A percentile compares a stretch with the other conserved stretches of the same genome.
Evolutionary conservation across 1,140 invertebrate species (phyloP).

Genomic region (Zelostemma sp.): DNA sequence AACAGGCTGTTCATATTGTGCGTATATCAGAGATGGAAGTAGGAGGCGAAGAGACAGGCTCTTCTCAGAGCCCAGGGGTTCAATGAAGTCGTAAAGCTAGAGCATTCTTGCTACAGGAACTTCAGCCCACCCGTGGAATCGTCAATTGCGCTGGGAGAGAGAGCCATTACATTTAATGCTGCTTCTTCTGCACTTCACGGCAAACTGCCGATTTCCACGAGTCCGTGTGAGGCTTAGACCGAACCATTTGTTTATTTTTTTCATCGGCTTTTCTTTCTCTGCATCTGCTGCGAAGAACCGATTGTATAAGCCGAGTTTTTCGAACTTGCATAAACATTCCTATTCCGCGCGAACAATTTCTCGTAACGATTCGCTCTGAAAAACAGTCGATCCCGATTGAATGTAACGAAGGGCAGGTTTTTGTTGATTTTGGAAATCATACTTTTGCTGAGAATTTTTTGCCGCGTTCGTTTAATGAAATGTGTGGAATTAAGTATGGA

Average conservation of each 20-base stretch:
- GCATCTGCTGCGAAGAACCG: not conserved
- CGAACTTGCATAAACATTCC: too few species aligned
- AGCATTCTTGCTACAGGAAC: constrained; percentile 42
- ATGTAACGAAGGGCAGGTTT: too few species aligned
- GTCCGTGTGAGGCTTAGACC: constrained; percentile 20
- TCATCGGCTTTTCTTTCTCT: constrained; percentile 12
- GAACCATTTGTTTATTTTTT: constrained; percentile 17
- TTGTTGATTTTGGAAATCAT: too few species aligned
- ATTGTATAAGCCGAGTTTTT: too few species aligned
- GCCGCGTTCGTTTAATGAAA: too few species aligned
- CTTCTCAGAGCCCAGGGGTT: constrained; percentile 27
- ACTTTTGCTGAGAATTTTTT: too few species aligned
- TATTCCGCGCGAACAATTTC: too few species aligned
- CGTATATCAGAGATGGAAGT: constrained; percentile 14
- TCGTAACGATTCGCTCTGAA: too few species aligned
- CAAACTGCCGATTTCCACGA: constrained; percentile 53
- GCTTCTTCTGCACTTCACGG: constrained; percentile 47
- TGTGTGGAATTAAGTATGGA: too few species aligned
- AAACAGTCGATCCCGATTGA: too few species aligned
- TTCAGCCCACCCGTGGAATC: constrained; percentile 62
- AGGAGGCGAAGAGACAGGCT: constrained; percentile 18
- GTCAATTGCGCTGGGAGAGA: constrained; percentile 63
- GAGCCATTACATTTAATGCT: constrained; percentile 63
- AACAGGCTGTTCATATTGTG: not conserved
- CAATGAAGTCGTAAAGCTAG: constrained; percentile 55